These are phyloP conservation scores for Platycheirus rosarum DNA, from an alignment of 2,888 invertebrate genomes.

Conservation along the genomic window DNA sequence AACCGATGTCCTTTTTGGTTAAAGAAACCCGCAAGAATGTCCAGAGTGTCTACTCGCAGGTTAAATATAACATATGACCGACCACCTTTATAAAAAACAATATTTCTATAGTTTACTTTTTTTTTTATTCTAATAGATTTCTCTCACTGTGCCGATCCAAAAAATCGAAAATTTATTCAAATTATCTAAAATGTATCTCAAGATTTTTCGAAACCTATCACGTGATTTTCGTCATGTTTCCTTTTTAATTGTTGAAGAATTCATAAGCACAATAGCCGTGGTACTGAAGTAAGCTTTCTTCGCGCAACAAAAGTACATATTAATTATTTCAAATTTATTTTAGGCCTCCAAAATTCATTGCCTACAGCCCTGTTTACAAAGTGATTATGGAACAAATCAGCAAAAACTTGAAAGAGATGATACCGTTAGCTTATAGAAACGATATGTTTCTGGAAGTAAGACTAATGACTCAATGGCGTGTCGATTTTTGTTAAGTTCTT, in stretches of 20 bases:
- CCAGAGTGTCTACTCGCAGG: constrained; percentile 61
- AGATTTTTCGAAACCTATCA: constrained; percentile 75
- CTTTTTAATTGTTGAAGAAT: constrained; percentile 59
- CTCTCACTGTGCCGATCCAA: constrained; percentile 60
- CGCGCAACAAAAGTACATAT: neutral
- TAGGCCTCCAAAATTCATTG: constrained; percentile 41
- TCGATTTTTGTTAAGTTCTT: neutral
- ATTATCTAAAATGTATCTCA: constrained; percentile 75
- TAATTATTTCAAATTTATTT: neutral
- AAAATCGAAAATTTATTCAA: constrained; percentile 76
- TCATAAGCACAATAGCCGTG: constrained; percentile 51
- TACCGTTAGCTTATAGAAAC: constrained; percentile 38
- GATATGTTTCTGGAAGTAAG: constrained; percentile 39
- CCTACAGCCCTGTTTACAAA: constrained; percentile 26
- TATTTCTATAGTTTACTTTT: neutral
- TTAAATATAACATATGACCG: too few species aligned
- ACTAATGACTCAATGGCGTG: accelerated
- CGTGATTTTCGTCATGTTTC: constrained; percentile 77
- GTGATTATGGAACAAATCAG: constrained; percentile 20
- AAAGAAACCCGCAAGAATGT: constrained; percentile 73
- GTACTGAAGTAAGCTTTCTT: constrained; percentile 28
- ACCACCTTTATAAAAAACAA: neutral
- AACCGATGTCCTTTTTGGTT: constrained; percentile 71
- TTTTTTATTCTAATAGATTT: constrained; percentile 44
- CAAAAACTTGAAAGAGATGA: constrained; percentile 30